Evolutionary conservation across 2,113 vertebrate genomes (phyloP).

Genomic region (Chitala chitala): DNA sequence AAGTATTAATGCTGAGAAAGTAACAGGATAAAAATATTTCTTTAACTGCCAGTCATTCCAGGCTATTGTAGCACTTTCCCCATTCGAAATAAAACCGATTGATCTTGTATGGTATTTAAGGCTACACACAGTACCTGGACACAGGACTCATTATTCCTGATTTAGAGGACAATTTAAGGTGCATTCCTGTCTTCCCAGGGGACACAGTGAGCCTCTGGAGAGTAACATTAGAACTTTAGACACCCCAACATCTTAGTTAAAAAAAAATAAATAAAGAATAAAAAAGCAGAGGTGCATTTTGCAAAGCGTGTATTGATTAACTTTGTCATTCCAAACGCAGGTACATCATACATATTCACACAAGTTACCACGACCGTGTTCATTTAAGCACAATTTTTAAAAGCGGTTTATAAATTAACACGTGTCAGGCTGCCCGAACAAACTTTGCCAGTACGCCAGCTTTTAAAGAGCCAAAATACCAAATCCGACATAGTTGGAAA

Average conservation of each 20-base stretch:
- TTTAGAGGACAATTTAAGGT: constrained; percentile 44
- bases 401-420: no score
- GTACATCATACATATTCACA: constrained; percentile 13
- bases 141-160: constrained; percentile 44
- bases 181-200: constrained; percentile 48
- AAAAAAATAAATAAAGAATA: neutral
- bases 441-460: no score
- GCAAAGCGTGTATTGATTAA: neutral
- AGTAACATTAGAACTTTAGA: constrained; percentile 41
- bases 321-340: neutral
- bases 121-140: constrained; percentile 30
- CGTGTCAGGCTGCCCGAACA: no score
- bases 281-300: no score
- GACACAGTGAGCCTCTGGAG: constrained; percentile 36
- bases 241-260: constrained; percentile 27
- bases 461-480: no score
- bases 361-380: neutral
- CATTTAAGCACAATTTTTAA: no score
- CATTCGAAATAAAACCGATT: constrained; percentile 25
- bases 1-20: no score
- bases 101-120: constrained; percentile 43
- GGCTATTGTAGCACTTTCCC: no score
- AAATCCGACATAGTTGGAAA: no score
- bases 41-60: no score
- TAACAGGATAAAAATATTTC: no score